Base-by-base conservation (phyloP, 2,113 vertebrate genomes). In the Sebastes fasciatus region DNA sequence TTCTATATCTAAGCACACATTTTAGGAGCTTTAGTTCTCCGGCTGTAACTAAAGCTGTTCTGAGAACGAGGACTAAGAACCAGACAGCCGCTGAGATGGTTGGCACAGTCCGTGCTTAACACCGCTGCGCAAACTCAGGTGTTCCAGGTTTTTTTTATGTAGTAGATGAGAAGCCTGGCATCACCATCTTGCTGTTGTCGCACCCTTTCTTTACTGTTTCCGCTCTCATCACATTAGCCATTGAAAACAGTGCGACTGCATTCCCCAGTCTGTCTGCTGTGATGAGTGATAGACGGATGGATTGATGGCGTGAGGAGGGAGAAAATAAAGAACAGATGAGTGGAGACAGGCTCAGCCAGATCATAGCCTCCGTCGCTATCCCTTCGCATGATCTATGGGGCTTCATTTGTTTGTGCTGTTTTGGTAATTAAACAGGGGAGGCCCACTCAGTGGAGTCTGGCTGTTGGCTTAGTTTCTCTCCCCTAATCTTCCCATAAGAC, bases 401-500 rank as follows among this genome's bases (percentile, higher is more conserved):
- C 86, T 93, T 79, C 80, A 80, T 91, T 85, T 92, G 91, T 93
- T 95, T 94, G 84, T 87, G 82, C 86, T 89, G 74, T 80, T 85
- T 65, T 86, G 73, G 90, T 92, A 93, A 94, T 94, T 94, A 94
- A 92, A 90, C 79, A 71, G 83, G 82, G 86, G 64, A 91, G 81
- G 78, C 86, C 74, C 87, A 85, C 82, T 88, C 86, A 85, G 83
- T 82, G 54, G 45, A 82, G 79, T 86, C 86, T 89, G 74, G 82
- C 92, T 89, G 70, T 81, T 88, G 77, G 88, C 85, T 86, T 85
- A 13, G 76, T 86, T 88, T 83, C 68, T 83, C 75, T 82, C 57
- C 72, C 70, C 86, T 92, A 91, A 93, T 93, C 94, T 90, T 93
- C 88, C 86, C 85, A 77, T 89, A 93, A 91, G 89, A 91, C 90